A percentile compares a stretch with the other conserved stretches of the same genome.
These are phyloP conservation scores for Gobio occitaniae DNA, from an alignment of 2,797 vertebrate genomes.

Conservation along the genomic window DNA sequence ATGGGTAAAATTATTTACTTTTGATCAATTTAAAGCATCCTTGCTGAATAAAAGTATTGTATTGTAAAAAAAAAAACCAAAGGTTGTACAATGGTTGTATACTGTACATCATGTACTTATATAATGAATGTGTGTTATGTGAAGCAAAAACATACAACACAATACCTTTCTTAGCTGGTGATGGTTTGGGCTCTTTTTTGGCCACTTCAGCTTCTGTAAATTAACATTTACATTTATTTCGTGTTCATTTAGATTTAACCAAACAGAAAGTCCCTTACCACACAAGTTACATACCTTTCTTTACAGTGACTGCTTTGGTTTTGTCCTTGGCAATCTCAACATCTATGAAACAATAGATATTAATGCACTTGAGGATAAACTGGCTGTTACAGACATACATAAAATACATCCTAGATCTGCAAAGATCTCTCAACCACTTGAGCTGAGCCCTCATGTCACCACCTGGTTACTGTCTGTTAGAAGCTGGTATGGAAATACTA, in stretches of 20 bases:
- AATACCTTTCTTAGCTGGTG: slow-evolving; percentile 12
- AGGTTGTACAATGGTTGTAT: background rate
- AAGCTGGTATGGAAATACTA: background rate
- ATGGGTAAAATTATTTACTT: background rate
- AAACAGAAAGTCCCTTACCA: background rate
- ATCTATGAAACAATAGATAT: slow-evolving; percentile 20
- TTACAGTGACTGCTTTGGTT: background rate
- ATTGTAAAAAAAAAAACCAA: background rate
- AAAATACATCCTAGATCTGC: background rate
- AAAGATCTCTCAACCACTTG: background rate
- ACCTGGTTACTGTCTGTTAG: background rate
- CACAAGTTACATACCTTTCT: slow-evolving; percentile 24
- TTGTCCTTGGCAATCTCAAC: slow-evolving; percentile 18
- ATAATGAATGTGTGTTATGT: background rate
- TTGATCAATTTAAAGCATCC: background rate
- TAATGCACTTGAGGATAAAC: background rate
- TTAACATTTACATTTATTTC: background rate
- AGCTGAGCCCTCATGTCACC: background rate
- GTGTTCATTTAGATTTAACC: background rate
- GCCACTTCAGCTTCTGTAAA: slow-evolving; percentile 25
- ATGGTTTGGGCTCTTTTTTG: slow-evolving; percentile 11
- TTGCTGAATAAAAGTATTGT: background rate
- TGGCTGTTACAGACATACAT: background rate
- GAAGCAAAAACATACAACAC: background rate
- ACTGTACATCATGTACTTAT: background rate